These are phyloP conservation scores for Plagodis pulveraria DNA, from an alignment of 2,888 invertebrate genomes.

Conservation along the genomic window DNA sequence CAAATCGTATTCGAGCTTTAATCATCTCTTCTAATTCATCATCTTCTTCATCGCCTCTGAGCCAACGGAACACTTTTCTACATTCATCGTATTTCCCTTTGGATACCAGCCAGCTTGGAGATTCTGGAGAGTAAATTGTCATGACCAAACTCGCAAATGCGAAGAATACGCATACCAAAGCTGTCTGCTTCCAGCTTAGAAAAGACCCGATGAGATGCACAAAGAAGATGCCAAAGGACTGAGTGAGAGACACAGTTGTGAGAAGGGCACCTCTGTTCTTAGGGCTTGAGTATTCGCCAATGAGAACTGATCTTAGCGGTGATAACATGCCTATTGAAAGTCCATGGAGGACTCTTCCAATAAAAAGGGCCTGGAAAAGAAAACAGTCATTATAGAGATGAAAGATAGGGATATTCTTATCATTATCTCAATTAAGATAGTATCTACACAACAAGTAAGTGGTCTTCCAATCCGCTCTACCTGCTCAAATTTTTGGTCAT, in stretches of 20 bases:
- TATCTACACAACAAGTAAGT: too few species aligned
- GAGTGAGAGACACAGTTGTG: constrained; percentile 81
- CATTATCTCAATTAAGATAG: too few species aligned
- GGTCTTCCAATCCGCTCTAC: too few species aligned
- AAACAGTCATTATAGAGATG: not conserved
- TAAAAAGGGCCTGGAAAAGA: constrained; percentile 53
- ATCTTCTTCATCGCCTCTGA: constrained; percentile 76
- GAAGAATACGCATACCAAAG: constrained; percentile 71
- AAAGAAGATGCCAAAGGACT: constrained; percentile 84
- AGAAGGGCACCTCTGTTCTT: constrained; percentile 85
- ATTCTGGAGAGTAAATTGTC: constrained; percentile 80
- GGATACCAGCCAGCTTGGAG: constrained; percentile 86
- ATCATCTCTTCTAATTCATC: constrained; percentile 70
- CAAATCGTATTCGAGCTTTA: constrained; percentile 49
- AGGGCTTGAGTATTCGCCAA: constrained; percentile 83
- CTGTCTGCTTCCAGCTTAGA: constrained; percentile 81
- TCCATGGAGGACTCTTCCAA: constrained; percentile 66
- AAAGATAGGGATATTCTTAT: too few species aligned
- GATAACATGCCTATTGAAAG: constrained; percentile 78
- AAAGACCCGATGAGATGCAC: constrained; percentile 86
- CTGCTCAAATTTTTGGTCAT: too few species aligned
- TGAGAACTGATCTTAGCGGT: constrained; percentile 74
- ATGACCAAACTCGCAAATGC: constrained; percentile 72
- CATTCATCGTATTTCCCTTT: constrained; percentile 80
- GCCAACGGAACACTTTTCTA: constrained; percentile 78